These are phyloP conservation scores for Cataglyphis livida DNA, from an alignment of 2,888 invertebrate genomes.

Conservation along the genomic window DNA sequence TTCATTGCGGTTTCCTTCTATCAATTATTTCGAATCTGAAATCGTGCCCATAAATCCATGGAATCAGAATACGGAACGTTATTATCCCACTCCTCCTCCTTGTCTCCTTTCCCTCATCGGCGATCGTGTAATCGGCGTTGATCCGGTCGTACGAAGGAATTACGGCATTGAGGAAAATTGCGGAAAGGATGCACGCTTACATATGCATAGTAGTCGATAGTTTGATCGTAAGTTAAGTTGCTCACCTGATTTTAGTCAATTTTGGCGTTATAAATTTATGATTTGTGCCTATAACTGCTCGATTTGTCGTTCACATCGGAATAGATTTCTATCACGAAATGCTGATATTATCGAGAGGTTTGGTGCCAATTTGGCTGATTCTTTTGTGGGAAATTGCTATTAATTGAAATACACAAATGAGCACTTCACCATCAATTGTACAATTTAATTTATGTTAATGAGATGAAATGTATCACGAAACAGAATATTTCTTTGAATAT, in stretches of 20 bases:
- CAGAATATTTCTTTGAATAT: constrained; percentile 18
- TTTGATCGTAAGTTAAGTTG: constrained; percentile 26
- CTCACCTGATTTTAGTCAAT: constrained; percentile 9
- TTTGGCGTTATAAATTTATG: constrained; percentile 12
- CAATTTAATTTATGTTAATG: constrained; percentile 30
- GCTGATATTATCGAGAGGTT: constrained; percentile 11
- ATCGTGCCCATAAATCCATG: constrained; percentile 72
- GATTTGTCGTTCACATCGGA: constrained; percentile 29
- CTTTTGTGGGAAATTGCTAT: not conserved
- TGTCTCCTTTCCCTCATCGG: constrained; percentile 58
- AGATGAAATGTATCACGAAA: constrained; percentile 1
- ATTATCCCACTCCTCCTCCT: constrained; percentile 61
- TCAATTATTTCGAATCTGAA: constrained; percentile 78
- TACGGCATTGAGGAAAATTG: constrained; percentile 52
- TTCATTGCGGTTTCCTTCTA: constrained; percentile 76
- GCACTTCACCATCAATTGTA: not conserved
- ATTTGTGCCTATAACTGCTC: constrained; percentile 7
- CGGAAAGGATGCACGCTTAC: constrained; percentile 50
- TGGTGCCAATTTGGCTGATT: not conserved
- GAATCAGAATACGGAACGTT: constrained; percentile 72
- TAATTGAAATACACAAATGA: constrained; percentile 28
- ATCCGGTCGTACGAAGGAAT: constrained; percentile 55
- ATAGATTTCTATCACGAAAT: constrained; percentile 24
- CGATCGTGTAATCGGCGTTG: constrained; percentile 53
- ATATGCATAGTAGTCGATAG: constrained; percentile 26